Evolutionary conservation across 2,113 vertebrate species (phyloP).

Genomic region (Candoia aspera): DNA sequence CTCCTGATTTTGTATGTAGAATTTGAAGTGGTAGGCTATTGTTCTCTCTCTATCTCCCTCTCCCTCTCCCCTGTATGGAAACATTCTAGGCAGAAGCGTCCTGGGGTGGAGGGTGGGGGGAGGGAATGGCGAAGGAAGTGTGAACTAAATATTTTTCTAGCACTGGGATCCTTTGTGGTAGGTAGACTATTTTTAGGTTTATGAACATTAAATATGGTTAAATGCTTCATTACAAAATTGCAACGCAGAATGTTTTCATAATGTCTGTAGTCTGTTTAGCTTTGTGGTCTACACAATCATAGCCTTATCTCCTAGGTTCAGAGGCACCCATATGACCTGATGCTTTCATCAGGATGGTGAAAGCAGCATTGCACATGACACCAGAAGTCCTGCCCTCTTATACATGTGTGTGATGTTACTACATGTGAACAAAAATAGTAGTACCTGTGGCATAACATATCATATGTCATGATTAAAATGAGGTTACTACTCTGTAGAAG

Average conservation of each 20-base stretch:
- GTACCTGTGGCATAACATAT: neutral
- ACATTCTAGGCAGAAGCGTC: neutral
- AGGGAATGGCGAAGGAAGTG: neutral
- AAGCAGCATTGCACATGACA: neutral
- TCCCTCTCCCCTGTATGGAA: no score
- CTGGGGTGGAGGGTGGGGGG: neutral
- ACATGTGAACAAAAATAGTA: neutral
- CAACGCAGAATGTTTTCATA: neutral
- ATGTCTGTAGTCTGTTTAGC: neutral
- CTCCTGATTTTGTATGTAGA: conserved; percentile 34
- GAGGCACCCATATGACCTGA: neutral
- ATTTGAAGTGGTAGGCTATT: neutral
- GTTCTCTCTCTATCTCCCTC: no score
- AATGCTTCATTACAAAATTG: neutral
- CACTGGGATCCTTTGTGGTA: neutral
- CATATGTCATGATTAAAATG: neutral
- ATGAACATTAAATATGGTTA: neutral
- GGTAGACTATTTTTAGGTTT: neutral
- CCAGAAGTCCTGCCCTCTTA: neutral
- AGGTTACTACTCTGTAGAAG: neutral
- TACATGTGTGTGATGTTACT: neutral
- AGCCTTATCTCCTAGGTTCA: neutral
- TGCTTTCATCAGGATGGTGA: neutral
- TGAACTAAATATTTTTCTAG: neutral
- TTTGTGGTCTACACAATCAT: neutral